Percentiles rank a stretch among this genome's conserved stretches.
phyloP scores from a whole-genome alignment of 2,888 invertebrate genomes.

The Chrysolina americana region DNA sequence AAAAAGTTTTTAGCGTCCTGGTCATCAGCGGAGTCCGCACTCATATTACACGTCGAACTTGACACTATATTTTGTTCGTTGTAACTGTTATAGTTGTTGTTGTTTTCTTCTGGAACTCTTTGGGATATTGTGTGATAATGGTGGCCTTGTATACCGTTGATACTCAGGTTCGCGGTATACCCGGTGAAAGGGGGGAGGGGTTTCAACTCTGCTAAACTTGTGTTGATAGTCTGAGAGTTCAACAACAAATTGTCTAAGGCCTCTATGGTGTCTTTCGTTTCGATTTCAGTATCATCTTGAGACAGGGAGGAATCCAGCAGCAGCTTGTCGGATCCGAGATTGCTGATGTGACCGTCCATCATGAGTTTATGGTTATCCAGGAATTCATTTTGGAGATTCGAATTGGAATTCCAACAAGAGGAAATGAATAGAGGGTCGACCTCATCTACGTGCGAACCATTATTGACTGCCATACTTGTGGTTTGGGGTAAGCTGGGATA shows the following conservation, averaged over 20 bases:
- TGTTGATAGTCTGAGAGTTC: slow-evolving; percentile 71
- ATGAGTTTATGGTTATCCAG: slow-evolving; percentile 73
- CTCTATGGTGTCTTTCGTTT: slow-evolving; percentile 73
- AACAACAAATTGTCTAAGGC: slow-evolving; percentile 70
- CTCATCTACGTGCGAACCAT: slow-evolving; percentile 70
- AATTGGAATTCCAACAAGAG: slow-evolving; percentile 76
- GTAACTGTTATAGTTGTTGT: slow-evolving; percentile 73
- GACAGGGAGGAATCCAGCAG: slow-evolving; percentile 72
- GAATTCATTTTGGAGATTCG: slow-evolving; percentile 71
- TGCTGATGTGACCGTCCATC: slow-evolving; percentile 73
- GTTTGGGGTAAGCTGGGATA: slow-evolving; percentile 67
- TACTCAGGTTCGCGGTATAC: slow-evolving; percentile 88
- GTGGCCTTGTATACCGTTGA: slow-evolving; percentile 90
- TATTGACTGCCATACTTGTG: slow-evolving; percentile 67
- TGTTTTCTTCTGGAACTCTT: slow-evolving; percentile 82
- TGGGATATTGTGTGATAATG: slow-evolving; percentile 90
- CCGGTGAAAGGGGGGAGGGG: slow-evolving; percentile 89
- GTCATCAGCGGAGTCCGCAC: slow-evolving; percentile 70
- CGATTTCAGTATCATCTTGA: slow-evolving; percentile 70
- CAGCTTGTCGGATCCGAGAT: slow-evolving; percentile 71
- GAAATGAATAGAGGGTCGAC: slow-evolving; percentile 82
- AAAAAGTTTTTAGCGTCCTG: slow-evolving; percentile 68
- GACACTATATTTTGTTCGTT: slow-evolving; percentile 82
- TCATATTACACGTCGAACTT: slow-evolving; percentile 78
- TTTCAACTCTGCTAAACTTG: slow-evolving; percentile 86